A percentile compares a stretch with the other conserved stretches of the same genome.
Conservation (phyloP, 2,113 vertebrate genomes). For the Sapajus apella region DNA sequence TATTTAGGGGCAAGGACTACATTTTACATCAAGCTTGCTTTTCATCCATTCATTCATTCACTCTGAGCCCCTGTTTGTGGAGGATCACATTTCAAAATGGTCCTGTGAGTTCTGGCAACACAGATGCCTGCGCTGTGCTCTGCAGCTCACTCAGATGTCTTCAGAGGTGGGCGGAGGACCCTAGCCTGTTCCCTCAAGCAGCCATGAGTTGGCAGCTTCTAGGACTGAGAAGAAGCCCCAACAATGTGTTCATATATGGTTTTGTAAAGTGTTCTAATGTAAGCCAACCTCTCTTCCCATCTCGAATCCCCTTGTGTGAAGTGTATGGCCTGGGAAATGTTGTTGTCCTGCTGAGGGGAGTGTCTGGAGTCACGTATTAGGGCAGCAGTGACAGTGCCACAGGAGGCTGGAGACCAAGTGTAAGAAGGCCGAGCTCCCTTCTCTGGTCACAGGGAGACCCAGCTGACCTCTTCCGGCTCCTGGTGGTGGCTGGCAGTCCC, state of each 20-base stretch:
- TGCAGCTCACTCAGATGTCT: too few relatives aligned
- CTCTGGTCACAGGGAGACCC: neutral
- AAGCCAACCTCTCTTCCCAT: neutral
- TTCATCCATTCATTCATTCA: neutral
- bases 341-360: neutral
- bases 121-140: neutral
- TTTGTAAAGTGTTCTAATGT: neutral
- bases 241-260: neutral
- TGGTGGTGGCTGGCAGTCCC: neutral
- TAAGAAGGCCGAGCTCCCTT: neutral
- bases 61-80: neutral
- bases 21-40: neutral
- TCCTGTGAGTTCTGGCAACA: neutral
- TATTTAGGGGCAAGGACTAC: fast-evolving
- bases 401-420: neutral
- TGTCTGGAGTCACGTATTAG: neutral
- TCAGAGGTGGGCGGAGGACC: too few relatives aligned
- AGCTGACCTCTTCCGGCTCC: neutral
- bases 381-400: neutral
- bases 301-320: neutral
- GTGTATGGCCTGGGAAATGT: neutral
- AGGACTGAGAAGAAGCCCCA: too few relatives aligned
- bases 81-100: neutral
- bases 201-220: too few relatives aligned
- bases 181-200: neutral